Evolutionary conservation across 2,113 vertebrate genomes (phyloP).

Genomic region (Paracanthobrama guichenoti): DNA sequence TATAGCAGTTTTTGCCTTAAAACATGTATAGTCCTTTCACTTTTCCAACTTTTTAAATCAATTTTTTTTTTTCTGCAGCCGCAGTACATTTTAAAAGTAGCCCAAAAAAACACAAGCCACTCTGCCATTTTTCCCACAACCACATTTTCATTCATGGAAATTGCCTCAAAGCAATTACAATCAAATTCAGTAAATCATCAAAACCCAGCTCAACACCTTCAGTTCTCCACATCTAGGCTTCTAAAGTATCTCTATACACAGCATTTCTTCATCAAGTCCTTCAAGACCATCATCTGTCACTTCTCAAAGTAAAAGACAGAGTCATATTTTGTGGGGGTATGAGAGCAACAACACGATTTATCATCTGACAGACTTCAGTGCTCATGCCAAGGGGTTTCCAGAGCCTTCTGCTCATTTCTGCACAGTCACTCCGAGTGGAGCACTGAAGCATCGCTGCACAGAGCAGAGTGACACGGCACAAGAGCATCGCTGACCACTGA

Average conservation of each 20-base stretch:
- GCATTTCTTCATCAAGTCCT: conserved; percentile 18
- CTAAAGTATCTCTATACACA: conserved; percentile 34
- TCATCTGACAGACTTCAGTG: conserved; percentile 36
- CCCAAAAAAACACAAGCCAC: too few relatives aligned
- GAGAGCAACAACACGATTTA: conserved; percentile 44
- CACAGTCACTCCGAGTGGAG: neutral
- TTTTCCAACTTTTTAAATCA: too few relatives aligned
- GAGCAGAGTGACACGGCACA: conserved; percentile 7
- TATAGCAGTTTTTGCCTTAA: too few relatives aligned
- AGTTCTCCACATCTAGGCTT: conserved; percentile 2
- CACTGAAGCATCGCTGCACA: neutral
- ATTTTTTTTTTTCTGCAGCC: too few relatives aligned
- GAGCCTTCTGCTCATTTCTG: conserved; percentile 23
- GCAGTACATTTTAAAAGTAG: too few relatives aligned
- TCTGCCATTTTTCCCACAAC: too few relatives aligned
- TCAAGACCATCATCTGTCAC: conserved; percentile 37
- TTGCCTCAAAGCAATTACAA: neutral
- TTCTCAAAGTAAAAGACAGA: conserved; percentile 45
- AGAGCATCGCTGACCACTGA: neutral
- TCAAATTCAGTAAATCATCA: conserved; percentile 11
- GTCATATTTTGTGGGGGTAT: conserved; percentile 28
- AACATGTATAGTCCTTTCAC: too few relatives aligned
- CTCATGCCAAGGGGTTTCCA: conserved; percentile 34
- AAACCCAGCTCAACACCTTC: neutral
- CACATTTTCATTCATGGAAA: neutral